These are phyloP conservation scores for Brachymystax lenok DNA, from an alignment of 2,797 vertebrate species.

Conservation along the genomic window DNA sequence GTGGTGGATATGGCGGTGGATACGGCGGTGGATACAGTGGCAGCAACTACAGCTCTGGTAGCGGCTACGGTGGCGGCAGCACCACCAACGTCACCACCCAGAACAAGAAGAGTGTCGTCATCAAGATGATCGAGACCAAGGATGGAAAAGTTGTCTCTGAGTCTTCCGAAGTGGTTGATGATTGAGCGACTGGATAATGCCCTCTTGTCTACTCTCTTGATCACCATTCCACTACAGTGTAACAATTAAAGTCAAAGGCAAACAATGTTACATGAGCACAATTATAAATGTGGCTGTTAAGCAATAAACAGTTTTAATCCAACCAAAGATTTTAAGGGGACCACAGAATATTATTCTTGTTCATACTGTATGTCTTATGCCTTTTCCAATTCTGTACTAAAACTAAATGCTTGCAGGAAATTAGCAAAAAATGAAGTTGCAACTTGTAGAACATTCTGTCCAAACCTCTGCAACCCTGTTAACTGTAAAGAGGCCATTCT, in stretches of 20 bases:
- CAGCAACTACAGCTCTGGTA: conserved; percentile 45
- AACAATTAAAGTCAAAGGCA: conserved; percentile 56
- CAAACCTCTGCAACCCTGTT: conserved; percentile 24
- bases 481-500: not conserved
- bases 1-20: no score
- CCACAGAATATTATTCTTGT: conserved; percentile 65
- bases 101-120: conserved; percentile 81
- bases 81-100: conserved; percentile 55
- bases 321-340: conserved; percentile 77
- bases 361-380: conserved; percentile 58
- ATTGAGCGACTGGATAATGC: conserved; percentile 63
- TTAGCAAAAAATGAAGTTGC: conserved; percentile 39
- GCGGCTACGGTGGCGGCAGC: conserved; percentile 54
- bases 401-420: conserved; percentile 38
- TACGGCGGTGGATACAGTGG: conserved; percentile 40
- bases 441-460: conserved; percentile 42
- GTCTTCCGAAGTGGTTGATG: conserved; percentile 79
- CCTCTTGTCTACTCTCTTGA: conserved; percentile 15
- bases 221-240: conserved; percentile 38
- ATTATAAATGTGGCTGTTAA: conserved; percentile 56
- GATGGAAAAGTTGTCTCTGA: conserved; percentile 82
- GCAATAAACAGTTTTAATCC: conserved; percentile 63
- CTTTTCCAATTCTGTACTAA: conserved; percentile 55
- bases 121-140: conserved; percentile 85
- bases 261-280: conserved; percentile 20